Conservation (phyloP, 2,113 vertebrate species). For the Nothobranchius furzeri region DNA sequence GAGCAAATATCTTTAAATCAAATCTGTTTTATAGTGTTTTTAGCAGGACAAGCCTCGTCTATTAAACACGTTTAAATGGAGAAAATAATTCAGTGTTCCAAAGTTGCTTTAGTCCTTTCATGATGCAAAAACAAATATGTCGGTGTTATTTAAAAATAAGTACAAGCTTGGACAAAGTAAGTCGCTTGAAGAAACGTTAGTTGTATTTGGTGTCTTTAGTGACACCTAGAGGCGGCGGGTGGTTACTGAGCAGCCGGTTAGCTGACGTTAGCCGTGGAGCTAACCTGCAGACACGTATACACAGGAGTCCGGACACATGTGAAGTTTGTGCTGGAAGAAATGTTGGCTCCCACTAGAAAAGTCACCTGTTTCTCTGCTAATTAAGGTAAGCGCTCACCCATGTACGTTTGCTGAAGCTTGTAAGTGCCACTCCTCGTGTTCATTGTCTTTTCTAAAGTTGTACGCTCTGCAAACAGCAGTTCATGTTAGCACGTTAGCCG, state of each 20-base stretch:
- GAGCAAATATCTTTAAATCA: too few species aligned
- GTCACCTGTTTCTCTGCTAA: slow-evolving; percentile 8
- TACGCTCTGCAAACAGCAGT: slow-evolving; percentile 7
- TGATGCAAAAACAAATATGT: background rate
- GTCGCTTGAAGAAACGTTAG: too few species aligned
- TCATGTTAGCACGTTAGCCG: slow-evolving; percentile 48
- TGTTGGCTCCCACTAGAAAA: slow-evolving; percentile 32
- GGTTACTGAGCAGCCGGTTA: background rate
- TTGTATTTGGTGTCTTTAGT: background rate
- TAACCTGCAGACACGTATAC: slow-evolving; percentile 59
- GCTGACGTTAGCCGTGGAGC: slow-evolving; percentile 31
- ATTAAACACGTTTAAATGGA: too few species aligned
- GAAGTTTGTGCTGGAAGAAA: slow-evolving; percentile 40
- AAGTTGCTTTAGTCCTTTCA: background rate
- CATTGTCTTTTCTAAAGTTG: slow-evolving; percentile 22
- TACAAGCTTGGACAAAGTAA: background rate
- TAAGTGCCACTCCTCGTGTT: background rate
- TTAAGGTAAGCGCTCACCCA: slow-evolving; percentile 41
- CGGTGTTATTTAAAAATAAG: background rate
- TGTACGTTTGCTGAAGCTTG: too few species aligned
- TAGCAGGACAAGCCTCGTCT: too few species aligned
- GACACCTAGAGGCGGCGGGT: slow-evolving; percentile 32
- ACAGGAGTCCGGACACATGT: slow-evolving; percentile 41
- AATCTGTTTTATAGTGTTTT: too few species aligned
- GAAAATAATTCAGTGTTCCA: background rate